Evolutionary conservation across 2,888 invertebrate genomes (phyloP), one percentile per base, ranked within the genome.

Genomic region (Acanthosoma haemorrhoidale): DNA sequence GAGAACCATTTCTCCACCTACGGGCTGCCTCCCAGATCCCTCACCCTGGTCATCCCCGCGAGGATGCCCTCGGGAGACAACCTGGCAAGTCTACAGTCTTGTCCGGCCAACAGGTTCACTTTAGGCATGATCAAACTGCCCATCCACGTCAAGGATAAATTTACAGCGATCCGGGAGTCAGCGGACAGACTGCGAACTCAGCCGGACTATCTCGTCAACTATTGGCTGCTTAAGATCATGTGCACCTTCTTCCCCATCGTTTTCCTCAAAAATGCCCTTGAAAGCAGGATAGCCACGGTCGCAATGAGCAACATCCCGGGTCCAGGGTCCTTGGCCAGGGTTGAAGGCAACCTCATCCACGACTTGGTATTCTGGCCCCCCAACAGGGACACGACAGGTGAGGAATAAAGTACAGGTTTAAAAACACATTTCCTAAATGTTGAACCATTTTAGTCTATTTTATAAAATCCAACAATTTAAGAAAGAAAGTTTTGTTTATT

Each of bases 301-400:
- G 81, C 82, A 0, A 79, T 84, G 43, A 84, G 84, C 75, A 84
- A 84, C 75, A 77, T 85, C 75, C 82, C 82, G 0, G 85, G 84
- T 1, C 84, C 84, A 1, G 77, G 76, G 6, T 73, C 76, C 39
- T 74, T 82, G 4, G 79, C 77, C 16, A 79, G 82, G 43, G 79
- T 83, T 58, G 82, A 79, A 18, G 81, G 83, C 1, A 77, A 80
- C 69, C 75, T 74, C 5, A 76, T 85, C 41, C 80, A 81, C 69
- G 80, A 81, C 72, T 76, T 85, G 69, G 80, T 81, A 6, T 84
- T 84, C 75, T 84, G 84, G 78, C 79, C 84, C 43, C 85, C 85
- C n/a, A 81, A 82, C 74, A 79, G 81, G 75, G 83, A 82, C 61
- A 80, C 78, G 13, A 84, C 81, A 77, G 83, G 84, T 83, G 67